phyloP scores from a whole-genome alignment of 2,888 invertebrate species.

The Cheilosia scutellata region DNA sequence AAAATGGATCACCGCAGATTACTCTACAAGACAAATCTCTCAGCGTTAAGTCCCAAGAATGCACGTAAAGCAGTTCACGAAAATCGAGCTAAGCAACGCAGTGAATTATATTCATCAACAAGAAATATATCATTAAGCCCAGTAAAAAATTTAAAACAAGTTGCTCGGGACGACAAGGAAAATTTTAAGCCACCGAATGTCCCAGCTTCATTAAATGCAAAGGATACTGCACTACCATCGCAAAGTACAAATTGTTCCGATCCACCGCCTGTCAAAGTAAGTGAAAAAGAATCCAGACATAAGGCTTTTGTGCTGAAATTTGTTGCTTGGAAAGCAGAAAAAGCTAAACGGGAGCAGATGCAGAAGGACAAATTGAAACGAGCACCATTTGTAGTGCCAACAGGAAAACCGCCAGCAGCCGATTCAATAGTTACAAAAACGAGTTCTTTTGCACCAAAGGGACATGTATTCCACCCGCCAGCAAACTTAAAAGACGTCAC shows the following conservation, averaged over 20 bases:
- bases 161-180: conserved; percentile 24
- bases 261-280: not conserved
- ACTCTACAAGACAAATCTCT: conserved; percentile 42
- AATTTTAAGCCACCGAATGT: conserved; percentile 7
- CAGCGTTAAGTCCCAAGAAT: conserved; percentile 18
- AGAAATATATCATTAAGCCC: conserved; percentile 48
- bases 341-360: conserved; percentile 52
- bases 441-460: conserved; percentile 68
- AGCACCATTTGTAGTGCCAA: conserved; percentile 75
- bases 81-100: conserved; percentile 44
- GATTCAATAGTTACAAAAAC: not conserved
- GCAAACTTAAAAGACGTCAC: conserved; percentile 57
- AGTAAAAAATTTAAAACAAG: not conserved
- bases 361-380: conserved; percentile 36
- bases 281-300: conserved; percentile 56
- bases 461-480: conserved; percentile 72
- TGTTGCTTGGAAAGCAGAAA: conserved; percentile 76
- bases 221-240: not conserved
- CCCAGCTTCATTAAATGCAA: not conserved
- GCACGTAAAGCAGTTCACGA: conserved; percentile 27
- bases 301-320: conserved; percentile 76
- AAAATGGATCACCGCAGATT: conserved; percentile 35
- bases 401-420: conserved; percentile 9
- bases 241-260: not conserved
- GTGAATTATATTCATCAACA: conserved; percentile 35